A percentile compares a stretch with the other conserved stretches of the same genome.
Conservation (phyloP, 1,140 invertebrate species). For the Achroia grisella region DNA sequence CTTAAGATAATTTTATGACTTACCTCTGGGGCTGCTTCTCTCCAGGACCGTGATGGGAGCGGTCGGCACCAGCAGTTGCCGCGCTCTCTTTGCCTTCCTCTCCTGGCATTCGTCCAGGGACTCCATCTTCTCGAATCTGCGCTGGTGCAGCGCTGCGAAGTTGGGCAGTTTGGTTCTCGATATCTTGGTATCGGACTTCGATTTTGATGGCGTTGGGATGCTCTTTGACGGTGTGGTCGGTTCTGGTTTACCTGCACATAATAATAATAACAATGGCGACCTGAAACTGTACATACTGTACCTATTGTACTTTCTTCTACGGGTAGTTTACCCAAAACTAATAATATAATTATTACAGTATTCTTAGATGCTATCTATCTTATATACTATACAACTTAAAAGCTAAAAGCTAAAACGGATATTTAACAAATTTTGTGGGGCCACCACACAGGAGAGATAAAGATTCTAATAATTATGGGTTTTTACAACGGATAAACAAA, state of each 20-base stretch:
- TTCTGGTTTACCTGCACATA: slow-evolving; percentile 34
- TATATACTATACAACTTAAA: too few relatives aligned
- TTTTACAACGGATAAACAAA: too few relatives aligned
- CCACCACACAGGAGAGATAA: too few relatives aligned
- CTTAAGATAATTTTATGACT: too few relatives aligned
- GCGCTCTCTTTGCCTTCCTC: slow-evolving; percentile 70
- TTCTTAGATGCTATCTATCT: too few relatives aligned
- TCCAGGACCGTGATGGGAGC: slow-evolving; percentile 17
- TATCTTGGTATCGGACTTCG: slow-evolving; percentile 15
- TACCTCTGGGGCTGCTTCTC: slow-evolving; percentile 26
- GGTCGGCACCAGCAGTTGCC: slow-evolving; percentile 46
- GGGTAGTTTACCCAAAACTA: too few relatives aligned
- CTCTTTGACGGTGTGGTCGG: slow-evolving; percentile 31
- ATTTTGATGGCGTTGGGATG: slow-evolving; percentile 15
- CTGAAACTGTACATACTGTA: too few relatives aligned
- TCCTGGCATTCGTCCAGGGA: slow-evolving; percentile 75
- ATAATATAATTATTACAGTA: too few relatives aligned
- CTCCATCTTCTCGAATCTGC: slow-evolving; percentile 78
- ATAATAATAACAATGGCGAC: not conserved
- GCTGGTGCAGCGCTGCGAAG: slow-evolving; percentile 78
- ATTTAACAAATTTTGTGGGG: too few relatives aligned
- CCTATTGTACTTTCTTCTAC: too few relatives aligned
- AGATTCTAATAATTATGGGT: too few relatives aligned
- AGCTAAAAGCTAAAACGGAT: too few relatives aligned
- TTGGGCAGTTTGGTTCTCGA: slow-evolving; percentile 74